Percentiles rank a stretch among this genome's conserved stretches.
These are phyloP conservation scores for Mya arenaria DNA, from an alignment of 1,140 invertebrate species.

Conservation along the genomic window DNA sequence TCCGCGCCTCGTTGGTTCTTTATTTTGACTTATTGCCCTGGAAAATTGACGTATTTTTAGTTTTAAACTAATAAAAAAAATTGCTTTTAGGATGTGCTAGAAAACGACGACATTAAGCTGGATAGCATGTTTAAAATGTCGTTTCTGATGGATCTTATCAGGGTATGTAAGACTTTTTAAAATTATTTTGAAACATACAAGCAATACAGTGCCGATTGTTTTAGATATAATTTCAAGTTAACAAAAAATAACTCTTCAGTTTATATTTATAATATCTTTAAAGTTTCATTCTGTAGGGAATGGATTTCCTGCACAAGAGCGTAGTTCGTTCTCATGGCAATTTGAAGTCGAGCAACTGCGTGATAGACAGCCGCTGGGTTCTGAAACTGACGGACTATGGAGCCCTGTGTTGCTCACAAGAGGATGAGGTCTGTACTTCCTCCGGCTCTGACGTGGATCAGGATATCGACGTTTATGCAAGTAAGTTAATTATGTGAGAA, in stretches of 20 bases:
- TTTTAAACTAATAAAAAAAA: too few species aligned
- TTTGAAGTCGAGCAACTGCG: conserved; percentile 94
- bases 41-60: too few species aligned
- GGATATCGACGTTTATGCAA: conserved; percentile 67
- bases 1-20: too few species aligned
- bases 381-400: conserved; percentile 96
- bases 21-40: too few species aligned
- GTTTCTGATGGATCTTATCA: conserved; percentile 95
- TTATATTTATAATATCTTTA: too few species aligned
- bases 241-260: too few species aligned
- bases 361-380: conserved; percentile 97
- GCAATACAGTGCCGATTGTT: too few species aligned
- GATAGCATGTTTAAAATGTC: conserved; percentile 97
- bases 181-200: too few species aligned
- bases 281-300: too few species aligned
- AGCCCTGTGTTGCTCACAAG: conserved; percentile 83
- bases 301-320: conserved; percentile 90
- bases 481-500: too few species aligned
- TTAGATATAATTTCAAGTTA: too few species aligned
- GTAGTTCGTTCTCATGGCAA: conserved; percentile 92
- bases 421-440: conserved; percentile 81
- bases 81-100: conserved; percentile 91
- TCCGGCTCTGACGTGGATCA: conserved; percentile 79
- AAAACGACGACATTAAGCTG: conserved; percentile 95
- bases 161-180: conserved; percentile 83